Evolutionary conservation across 1,140 invertebrate species (phyloP).

Genomic region (Portunus trituberculatus): DNA sequence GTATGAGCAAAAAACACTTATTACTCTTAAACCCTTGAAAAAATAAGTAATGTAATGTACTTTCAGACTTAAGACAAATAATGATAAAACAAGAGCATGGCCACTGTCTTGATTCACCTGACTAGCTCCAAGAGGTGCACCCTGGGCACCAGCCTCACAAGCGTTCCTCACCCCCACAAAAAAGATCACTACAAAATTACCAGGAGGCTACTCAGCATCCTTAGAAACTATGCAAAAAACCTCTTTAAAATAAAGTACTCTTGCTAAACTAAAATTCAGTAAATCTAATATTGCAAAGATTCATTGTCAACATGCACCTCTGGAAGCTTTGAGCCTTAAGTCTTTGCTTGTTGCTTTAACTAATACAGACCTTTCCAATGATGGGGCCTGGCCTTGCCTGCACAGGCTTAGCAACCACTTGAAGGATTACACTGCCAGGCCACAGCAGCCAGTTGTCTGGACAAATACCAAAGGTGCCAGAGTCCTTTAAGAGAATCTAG

Average conservation of each 20-base stretch:
- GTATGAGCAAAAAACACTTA: constrained; percentile 60
- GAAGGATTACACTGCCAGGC: neutral
- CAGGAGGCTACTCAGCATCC: neutral
- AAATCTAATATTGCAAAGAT: constrained; percentile 15
- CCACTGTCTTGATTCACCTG: constrained; percentile 42
- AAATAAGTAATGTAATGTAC: constrained; percentile 48
- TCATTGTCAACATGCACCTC: constrained; percentile 20
- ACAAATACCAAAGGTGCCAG: neutral
- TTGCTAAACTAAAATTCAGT: neutral
- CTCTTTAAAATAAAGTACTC: constrained; percentile 1
- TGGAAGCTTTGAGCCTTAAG: constrained; percentile 20
- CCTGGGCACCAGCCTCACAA: neutral
- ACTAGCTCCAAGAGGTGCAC: constrained; percentile 37
- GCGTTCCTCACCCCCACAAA: neutral
- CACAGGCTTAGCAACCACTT: neutral
- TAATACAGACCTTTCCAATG: neutral
- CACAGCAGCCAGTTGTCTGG: neutral
- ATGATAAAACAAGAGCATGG: constrained; percentile 46
- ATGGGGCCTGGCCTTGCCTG: neutral
- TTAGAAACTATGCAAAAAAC: constrained; percentile 7
- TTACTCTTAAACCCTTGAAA: constrained; percentile 48
- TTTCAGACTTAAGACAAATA: neutral
- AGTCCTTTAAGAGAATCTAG: neutral
- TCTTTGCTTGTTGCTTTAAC: neutral
- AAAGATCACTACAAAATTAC: neutral